phyloP scores from a whole-genome alignment of 1,140 invertebrate genomes.

The Laodelphax striatellus region DNA sequence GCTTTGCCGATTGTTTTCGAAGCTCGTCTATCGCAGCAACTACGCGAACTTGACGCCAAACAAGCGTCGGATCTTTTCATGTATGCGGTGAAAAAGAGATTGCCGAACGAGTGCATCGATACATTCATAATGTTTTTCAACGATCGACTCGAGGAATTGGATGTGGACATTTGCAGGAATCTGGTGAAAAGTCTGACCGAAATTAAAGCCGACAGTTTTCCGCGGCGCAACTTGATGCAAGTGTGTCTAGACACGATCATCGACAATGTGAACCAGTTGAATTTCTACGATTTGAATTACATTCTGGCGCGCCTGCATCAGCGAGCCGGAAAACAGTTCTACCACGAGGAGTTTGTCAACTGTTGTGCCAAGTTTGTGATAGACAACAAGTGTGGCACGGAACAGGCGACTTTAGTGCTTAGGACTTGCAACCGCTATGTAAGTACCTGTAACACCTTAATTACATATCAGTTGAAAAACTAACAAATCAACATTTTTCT shows the following conservation, averaged over 20 bases:
- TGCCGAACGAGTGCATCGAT: slow-evolving; percentile 33
- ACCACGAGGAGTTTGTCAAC: slow-evolving; percentile 43
- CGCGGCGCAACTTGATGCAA: slow-evolving; percentile 3
- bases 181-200: slow-evolving; percentile 17
- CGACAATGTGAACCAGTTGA: slow-evolving; percentile 31
- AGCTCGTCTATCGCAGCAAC: slow-evolving; percentile 37
- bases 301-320: slow-evolving; percentile 32
- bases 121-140: slow-evolving; percentile 15
- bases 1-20: slow-evolving; percentile 51
- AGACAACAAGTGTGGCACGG: slow-evolving; percentile 36
- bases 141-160: slow-evolving; percentile 8
- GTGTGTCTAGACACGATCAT: slow-evolving; percentile 23
- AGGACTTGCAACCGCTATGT: slow-evolving; percentile 39
- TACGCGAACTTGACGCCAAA: slow-evolving; percentile 37
- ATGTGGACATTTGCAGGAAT: slow-evolving; percentile 15
- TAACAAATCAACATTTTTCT: no score
- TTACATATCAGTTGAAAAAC: no score
- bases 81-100: slow-evolving; percentile 35
- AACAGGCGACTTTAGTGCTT: slow-evolving; percentile 35
- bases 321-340: slow-evolving; percentile 35
- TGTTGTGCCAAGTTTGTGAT: slow-evolving; percentile 34
- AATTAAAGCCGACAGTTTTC: neutral
- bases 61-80: slow-evolving; percentile 37
- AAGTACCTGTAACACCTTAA: slow-evolving; percentile 24
- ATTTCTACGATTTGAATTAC: slow-evolving; percentile 34